Conservation (phyloP, 2,797 vertebrate genomes). For the Rhinophrynus dorsalis region DNA sequence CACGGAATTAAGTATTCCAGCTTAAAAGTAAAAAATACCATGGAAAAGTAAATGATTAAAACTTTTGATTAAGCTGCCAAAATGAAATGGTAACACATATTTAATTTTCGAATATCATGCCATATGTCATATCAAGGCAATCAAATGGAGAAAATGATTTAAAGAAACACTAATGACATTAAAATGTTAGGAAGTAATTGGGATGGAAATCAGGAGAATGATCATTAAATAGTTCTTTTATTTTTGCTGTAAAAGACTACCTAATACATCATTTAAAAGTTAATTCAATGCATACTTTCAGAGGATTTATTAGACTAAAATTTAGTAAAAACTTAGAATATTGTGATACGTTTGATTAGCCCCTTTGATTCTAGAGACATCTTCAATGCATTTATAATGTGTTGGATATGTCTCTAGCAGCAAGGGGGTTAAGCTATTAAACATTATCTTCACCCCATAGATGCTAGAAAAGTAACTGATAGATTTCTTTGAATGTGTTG, state of each 20-base stretch:
- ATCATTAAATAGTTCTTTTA: conserved; percentile 36
- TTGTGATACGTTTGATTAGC: background rate
- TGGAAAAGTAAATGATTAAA: background rate
- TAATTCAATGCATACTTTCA: conserved; percentile 21
- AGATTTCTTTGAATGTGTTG: background rate
- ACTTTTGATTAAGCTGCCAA: conserved; percentile 25
- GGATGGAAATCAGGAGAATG: conserved; percentile 37
- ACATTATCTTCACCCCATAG: too few relatives aligned
- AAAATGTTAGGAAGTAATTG: conserved; percentile 42
- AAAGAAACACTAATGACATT: conserved; percentile 45
- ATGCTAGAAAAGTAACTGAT: too few relatives aligned
- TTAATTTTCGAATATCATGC: conserved; percentile 39
- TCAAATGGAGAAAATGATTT: conserved; percentile 40
- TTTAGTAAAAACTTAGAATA: conserved; percentile 4
- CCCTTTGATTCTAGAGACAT: too few relatives aligned
- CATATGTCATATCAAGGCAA: conserved; percentile 32
- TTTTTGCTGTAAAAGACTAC: conserved; percentile 22
- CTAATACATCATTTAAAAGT: conserved; percentile 37
- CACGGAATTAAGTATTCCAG: too few relatives aligned
- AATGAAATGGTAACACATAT: conserved; percentile 29
- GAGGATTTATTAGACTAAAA: conserved; percentile 12
- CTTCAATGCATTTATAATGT: background rate
- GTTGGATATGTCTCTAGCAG: too few relatives aligned
- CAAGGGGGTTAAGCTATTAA: background rate
- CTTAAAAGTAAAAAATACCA: too few relatives aligned